Base-by-base conservation (phyloP, 2,113 vertebrate genomes). In the Chitala chitala region DNA sequence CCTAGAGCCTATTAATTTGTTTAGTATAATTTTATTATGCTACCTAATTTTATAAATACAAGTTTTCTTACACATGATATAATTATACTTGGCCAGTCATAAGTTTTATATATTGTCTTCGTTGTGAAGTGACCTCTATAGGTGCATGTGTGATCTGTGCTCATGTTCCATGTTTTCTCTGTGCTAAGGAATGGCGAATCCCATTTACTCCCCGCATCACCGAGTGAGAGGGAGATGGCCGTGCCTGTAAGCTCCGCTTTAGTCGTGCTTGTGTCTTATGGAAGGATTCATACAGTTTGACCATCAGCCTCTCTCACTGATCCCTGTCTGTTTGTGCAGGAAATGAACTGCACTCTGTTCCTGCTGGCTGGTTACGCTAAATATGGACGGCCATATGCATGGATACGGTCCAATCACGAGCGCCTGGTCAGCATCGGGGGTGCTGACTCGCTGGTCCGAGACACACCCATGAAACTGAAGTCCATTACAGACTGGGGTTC, bases 331-430 rank as follows among this genome's bases (percentile, higher is more conserved):
- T 53, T 31, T 68, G 56, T 2, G 48, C 82, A 92, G 91, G 90
- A 91, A 81, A 80, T 90, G 20, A 90, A 92, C 80, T 92, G 91
- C 83, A 92, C 91, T 72, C 88, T 93, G 42, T 92, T 93, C 73
- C 59, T 92, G 61, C 48, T 93, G 85, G 91, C 91, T 0, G 89
- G 90, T 29, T 92, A 92, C 29, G 81, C 91, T 74, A 92, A 87
- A 64, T 92, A 92, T 58, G 90, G 89, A 1, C 86, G 87, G 1
- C 91, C 91, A 13, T 88, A 91, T 72, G 88, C 88, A 53, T 92
- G 91, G 91, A 90, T 92, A 38, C 88, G 91, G 75, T 92, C 91
- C 81, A 92, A 92, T 74, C 90, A 92, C 51, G 87, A 92, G 71
- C 88, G 90, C 29, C 85, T 91, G 72, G 85, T 90, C 64, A 89